phyloP scores from a whole-genome alignment of 2,797 vertebrate species.

The Cryptoprocta ferox region DNA sequence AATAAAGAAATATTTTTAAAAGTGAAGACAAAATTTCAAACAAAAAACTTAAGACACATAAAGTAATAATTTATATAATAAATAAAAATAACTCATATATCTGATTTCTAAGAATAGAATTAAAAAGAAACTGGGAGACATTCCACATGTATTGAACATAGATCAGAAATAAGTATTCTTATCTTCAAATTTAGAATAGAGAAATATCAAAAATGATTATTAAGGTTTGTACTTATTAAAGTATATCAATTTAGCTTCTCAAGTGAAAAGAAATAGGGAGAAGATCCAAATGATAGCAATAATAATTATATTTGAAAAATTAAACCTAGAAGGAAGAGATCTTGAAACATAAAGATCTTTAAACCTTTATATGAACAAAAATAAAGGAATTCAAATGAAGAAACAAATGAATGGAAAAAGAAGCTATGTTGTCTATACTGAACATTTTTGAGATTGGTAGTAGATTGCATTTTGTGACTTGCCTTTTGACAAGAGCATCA shows the following conservation, averaged over 20 bases:
- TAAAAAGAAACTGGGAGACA: neutral
- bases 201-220: neutral
- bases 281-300: neutral
- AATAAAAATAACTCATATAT: slow-evolving; percentile 7
- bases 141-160: neutral
- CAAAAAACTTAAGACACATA: neutral
- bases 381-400: neutral
- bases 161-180: neutral
- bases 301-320: neutral
- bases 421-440: neutral
- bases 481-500: neutral
- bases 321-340: slow-evolving; percentile 7
- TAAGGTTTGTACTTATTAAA: neutral
- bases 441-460: neutral
- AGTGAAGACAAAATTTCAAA: neutral
- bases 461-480: neutral
- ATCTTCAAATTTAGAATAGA: neutral
- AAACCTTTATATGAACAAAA: neutral
- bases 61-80: neutral
- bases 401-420: neutral
- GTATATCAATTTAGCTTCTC: neutral
- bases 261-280: neutral
- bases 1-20: neutral
- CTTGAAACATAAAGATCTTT: neutral
- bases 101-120: neutral